phyloP scores from a whole-genome alignment of 30 jellyfish, hydroid and myxozoan genomes.

The Aurelia sp. region DNA sequence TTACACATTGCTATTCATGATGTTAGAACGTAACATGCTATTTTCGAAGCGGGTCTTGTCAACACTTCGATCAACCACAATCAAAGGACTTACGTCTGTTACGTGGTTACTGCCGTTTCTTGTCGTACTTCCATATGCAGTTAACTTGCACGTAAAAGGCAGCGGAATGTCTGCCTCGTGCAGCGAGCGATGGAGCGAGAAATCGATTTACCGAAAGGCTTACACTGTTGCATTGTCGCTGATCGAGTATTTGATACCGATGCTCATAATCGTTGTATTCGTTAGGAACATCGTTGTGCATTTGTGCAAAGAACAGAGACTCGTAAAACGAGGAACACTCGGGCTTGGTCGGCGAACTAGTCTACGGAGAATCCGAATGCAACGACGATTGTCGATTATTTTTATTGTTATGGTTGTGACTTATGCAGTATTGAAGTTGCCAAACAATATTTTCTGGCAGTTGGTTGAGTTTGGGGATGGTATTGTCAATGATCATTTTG shows the following conservation, averaged over 20 bases:
- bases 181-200: slow-evolving; percentile 36
- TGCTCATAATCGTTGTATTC: slow-evolving; percentile 15
- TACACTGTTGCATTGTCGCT: slow-evolving; percentile 60
- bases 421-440: slow-evolving; percentile 66
- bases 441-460: slow-evolving; percentile 75
- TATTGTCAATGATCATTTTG: background rate
- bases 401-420: slow-evolving; percentile 64
- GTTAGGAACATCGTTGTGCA: slow-evolving; percentile 35
- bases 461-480: slow-evolving; percentile 72
- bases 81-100: slow-evolving; percentile 6
- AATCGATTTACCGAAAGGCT: slow-evolving; percentile 13
- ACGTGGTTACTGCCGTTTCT: slow-evolving; percentile 65
- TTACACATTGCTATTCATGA: slow-evolving; percentile 72
- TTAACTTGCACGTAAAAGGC: slow-evolving; percentile 19
- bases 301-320: slow-evolving; percentile 34
- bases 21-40: slow-evolving; percentile 67
- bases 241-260: slow-evolving; percentile 58
- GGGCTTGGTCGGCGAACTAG: slow-evolving; percentile 66
- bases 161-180: slow-evolving; percentile 4
- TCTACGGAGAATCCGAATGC: slow-evolving; percentile 28
- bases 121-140: slow-evolving; percentile 70
- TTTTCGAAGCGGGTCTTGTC: slow-evolving; percentile 53
- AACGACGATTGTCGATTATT: slow-evolving; percentile 44
- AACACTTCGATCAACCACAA: slow-evolving; percentile 38
- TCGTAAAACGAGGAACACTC: slow-evolving; percentile 34